Conservation (phyloP, 2,797 vertebrate species). For the Acestrorhynchus altus region DNA sequence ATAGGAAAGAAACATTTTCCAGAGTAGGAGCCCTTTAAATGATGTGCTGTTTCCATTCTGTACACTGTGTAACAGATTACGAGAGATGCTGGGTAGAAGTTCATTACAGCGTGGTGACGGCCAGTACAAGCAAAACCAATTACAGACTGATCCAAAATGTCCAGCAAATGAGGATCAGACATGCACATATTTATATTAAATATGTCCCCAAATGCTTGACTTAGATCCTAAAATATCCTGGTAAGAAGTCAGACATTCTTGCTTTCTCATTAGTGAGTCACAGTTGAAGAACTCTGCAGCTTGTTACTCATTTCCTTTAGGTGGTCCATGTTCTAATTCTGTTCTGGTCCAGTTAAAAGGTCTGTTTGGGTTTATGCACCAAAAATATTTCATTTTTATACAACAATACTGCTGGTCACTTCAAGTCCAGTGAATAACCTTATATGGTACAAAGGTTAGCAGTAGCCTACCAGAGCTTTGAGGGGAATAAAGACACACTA, state of each 20-base stretch:
- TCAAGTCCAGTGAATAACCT: too few relatives aligned
- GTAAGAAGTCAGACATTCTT: background rate
- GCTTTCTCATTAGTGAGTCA: background rate
- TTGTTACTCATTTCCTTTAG: constrained; percentile 10
- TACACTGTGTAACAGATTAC: background rate
- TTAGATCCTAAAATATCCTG: background rate
- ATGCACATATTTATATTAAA: background rate
- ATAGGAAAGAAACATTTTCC: too few relatives aligned
- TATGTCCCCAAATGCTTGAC: background rate
- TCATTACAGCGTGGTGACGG: background rate
- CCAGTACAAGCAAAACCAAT: background rate
- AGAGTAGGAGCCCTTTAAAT: too few relatives aligned
- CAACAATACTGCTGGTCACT: too few relatives aligned
- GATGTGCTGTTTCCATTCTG: background rate
- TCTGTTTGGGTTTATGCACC: too few relatives aligned
- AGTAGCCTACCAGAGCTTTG: too few relatives aligned
- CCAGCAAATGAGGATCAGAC: background rate
- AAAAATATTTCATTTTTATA: too few relatives aligned
- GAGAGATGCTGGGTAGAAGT: background rate
- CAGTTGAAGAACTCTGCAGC: background rate
- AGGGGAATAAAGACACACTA: too few relatives aligned
- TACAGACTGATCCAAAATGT: background rate
- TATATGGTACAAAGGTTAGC: too few relatives aligned
- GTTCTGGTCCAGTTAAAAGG: too few relatives aligned
- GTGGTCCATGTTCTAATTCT: too few relatives aligned